Evolutionary conservation across 2,113 vertebrate species (phyloP), one percentile per base, ranked within the genome.

Genomic region (Monarcha castaneiventris): DNA sequence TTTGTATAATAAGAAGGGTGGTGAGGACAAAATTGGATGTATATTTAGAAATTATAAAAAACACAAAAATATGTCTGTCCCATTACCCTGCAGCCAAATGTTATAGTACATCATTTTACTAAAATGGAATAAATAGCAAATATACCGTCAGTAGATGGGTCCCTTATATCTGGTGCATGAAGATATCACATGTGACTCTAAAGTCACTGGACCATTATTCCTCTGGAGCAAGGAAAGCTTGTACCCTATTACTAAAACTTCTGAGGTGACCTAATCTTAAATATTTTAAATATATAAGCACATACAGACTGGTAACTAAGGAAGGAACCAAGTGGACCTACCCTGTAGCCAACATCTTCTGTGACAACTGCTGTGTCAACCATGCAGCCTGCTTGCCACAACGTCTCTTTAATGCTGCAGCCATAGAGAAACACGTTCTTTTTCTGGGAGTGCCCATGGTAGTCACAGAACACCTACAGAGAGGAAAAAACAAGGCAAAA

Each of bases 401-500:
- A 91, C 7, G 99, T 99, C 97, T 99, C 99, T 90, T 99, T 99
- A 48, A 99, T 88, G 84, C 99, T 99, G 89, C 99, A 99, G 75
- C 99, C 99, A 11, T 99, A 99, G 63, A 99, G 97, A 75, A 99
- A 99, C 4, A 99, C 98, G 0, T 99, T 99, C 91, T 99, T 99
- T 97, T 98, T 99, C 85, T 99, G 98, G 1, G 99, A 99, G 96
- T 99, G 99, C 12, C 99, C 99, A 0, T 99, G 99, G 90, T 99
- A 99, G 93, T 99, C 99, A 93, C 99, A 99, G 97, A 99, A 99
- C 54, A 99, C 99, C 99, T 99, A 49, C 11, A 35, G 33, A 15
- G 33, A 32, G 8, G 15, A 10, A 18, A 30, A 56, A 25, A 15
- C n/a, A 32, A 25, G 5, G 7, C 16, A 81, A 87, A 73, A 59